Percentiles rank a stretch among this genome's conserved stretches.
These are phyloP conservation scores for Polietes domitor DNA, from an alignment of 2,888 invertebrate genomes.

Conservation along the genomic window DNA sequence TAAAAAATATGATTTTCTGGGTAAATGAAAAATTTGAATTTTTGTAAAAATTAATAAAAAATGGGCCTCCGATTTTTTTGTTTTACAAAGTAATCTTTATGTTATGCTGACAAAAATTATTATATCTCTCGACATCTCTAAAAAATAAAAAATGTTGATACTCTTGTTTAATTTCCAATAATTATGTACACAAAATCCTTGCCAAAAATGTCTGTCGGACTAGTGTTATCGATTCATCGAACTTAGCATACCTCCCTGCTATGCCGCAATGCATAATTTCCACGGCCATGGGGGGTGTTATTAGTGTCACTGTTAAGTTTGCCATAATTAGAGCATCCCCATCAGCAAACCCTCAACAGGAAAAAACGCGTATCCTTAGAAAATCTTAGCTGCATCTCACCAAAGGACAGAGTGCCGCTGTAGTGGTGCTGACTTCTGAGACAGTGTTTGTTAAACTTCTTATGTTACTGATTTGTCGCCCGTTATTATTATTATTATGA, in stretches of 20 bases:
- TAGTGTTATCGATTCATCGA: no score
- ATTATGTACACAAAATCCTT: no score
- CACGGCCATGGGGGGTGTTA: neutral
- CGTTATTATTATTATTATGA: conserved; percentile 50
- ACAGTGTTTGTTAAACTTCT: conserved; percentile 19
- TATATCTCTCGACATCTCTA: no score
- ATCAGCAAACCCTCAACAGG: neutral
- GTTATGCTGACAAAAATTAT: no score
- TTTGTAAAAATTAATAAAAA: no score
- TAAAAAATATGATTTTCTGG: no score
- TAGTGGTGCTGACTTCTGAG: conserved; percentile 9
- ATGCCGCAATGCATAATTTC: neutral
- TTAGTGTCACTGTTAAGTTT: conserved; percentile 22
- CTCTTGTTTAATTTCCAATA: no score
- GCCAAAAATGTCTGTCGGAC: no score
- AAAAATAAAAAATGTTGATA: no score
- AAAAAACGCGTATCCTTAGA: neutral
- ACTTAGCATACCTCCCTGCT: neutral
- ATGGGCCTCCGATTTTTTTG: no score
- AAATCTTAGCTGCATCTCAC: neutral
- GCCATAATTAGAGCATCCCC: conserved; percentile 34
- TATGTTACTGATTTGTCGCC: conserved; percentile 58
- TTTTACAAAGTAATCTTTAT: no score
- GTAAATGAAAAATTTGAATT: no score
- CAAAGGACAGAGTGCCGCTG: neutral